Evolutionary conservation across 2,888 invertebrate genomes (phyloP).

Genomic region (Euplagia quadripunctaria): DNA sequence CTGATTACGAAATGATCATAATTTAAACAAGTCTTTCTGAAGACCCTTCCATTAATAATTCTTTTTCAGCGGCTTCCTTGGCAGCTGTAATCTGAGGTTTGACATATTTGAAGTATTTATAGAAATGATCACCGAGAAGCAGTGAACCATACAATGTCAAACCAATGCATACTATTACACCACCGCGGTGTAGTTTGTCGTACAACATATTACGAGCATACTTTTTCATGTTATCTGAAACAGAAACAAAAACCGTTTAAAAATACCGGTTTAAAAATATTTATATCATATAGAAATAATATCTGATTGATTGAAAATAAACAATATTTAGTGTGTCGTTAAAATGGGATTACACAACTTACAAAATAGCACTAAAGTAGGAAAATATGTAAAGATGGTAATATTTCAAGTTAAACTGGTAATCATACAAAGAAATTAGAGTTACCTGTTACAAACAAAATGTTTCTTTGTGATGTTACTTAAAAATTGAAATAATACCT

Average conservation of each 20-base stretch:
- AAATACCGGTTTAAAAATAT: neutral
- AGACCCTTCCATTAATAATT: constrained; percentile 83
- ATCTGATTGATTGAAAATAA: neutral
- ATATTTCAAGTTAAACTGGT: neutral
- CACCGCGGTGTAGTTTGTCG: constrained; percentile 82
- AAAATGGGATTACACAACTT: neutral
- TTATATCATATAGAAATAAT: neutral
- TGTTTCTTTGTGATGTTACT: neutral
- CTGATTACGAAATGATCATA: constrained; percentile 21
- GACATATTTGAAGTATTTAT: constrained; percentile 78
- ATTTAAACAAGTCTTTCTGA: constrained; percentile 69
- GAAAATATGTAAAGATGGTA: neutral
- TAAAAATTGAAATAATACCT: neutral
- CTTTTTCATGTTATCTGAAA: constrained; percentile 77
- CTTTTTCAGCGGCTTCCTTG: constrained; percentile 73
- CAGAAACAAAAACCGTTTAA: constrained; percentile 14
- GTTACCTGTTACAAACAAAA: neutral
- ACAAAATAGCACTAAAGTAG: neutral
- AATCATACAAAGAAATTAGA: neutral
- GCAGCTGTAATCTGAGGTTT: constrained; percentile 77
- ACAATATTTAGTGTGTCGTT: neutral
- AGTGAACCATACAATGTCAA: constrained; percentile 73
- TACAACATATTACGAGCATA: constrained; percentile 74
- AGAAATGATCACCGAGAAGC: constrained; percentile 73
- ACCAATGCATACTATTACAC: constrained; percentile 80